Evolutionary conservation across 1,140 invertebrate genomes (phyloP), one percentile per base, ranked within the genome.

Genomic region (Tetramorium parvispinum): DNA sequence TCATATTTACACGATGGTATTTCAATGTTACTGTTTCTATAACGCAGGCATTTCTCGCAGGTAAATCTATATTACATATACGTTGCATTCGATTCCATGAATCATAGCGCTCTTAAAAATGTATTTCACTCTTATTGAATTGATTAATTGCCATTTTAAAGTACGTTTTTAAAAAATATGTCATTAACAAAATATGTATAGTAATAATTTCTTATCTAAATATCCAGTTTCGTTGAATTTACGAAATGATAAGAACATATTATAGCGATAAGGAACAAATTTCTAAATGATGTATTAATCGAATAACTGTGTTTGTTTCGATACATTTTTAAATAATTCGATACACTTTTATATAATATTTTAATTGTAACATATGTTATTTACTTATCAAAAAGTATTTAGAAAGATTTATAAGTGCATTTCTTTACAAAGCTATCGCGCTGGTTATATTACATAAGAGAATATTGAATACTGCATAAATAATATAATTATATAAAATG

Each of bases 251-350:
- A 32, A 46, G 1, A 78, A 16, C 24, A 13, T 46, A 3, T 63
- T 21, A 4, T 32, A 24, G 5, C 2, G 11, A 49, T 11, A 21
- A 78, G 68, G 2, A 2, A 53, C 13, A 13, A 3, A 7, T 68
- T 79, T 51, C 24, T 70, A 21, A 46, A 59, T 10, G 11, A 21
- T 51, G 4, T 27, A 16, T 53, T 66, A 3, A 40, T 27, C 40
- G 18, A 81, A 73, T 82, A 82, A 73, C 79, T 71, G 78, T 82
- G 79, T 57, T 82, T 71, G 79, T 57, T 57, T 71, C 3, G 5
- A 13, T 37, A 27, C 3, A 24, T 5, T 37, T 59, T 32, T 37
- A 16, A 40, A n/a, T 82, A n/a, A n/a, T n/a, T n/a, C n/a, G n/a
- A n/a, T n/a, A n/a, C 40, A 32, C 46, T 46, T 32, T 57, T 71